phyloP scores from a whole-genome alignment of 2,797 vertebrate species.

The Hippocampus kuda region DNA sequence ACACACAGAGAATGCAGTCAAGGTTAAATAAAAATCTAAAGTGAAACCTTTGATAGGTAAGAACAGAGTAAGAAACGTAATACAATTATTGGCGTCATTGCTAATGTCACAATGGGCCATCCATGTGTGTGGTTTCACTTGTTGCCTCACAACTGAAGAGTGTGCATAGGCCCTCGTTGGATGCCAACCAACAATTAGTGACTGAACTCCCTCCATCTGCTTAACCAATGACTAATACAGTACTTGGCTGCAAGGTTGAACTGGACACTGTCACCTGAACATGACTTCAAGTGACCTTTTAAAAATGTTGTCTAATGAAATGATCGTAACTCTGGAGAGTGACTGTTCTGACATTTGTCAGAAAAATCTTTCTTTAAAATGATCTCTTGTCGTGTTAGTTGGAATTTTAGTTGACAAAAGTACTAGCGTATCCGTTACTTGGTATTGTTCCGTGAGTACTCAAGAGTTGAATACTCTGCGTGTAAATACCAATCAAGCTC shows the following conservation, averaged over 20 bases:
- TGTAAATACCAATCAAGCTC: no score
- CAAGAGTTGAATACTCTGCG: no score
- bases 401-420: no score
- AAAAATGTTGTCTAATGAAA: no score
- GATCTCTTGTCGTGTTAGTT: no score
- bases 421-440: no score
- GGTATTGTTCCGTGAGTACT: no score
- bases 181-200: conserved; percentile 1
- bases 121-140: conserved; percentile 21
- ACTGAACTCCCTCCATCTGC: conserved; percentile 7
- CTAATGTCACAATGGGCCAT: conserved; percentile 5
- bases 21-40: not conserved
- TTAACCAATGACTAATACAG: conserved; percentile 7
- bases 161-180: conserved; percentile 31
- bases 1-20: not conserved
- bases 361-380: no score
- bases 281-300: no score
- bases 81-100: conserved; percentile 3
- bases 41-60: not conserved
- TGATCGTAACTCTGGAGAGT: no score
- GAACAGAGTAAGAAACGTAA: not conserved
- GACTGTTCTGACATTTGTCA: no score
- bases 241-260: not conserved
- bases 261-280: not conserved
- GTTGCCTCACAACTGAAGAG: conserved; percentile 4